Evolutionary conservation across 2,113 vertebrate genomes (phyloP).

Genomic region (Myocastor coypus): DNA sequence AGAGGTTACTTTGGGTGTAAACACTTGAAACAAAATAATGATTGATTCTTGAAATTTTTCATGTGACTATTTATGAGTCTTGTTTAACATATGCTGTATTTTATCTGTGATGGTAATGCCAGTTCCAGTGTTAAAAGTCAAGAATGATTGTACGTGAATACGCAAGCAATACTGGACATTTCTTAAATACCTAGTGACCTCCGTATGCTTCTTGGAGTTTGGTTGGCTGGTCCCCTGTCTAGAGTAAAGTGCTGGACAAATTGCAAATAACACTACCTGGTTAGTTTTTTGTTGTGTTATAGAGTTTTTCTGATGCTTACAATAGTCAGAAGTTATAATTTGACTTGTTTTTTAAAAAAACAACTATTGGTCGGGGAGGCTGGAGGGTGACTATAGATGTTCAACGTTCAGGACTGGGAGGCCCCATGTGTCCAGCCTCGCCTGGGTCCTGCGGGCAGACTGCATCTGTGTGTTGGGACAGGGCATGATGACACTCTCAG

Average conservation of each 20-base stretch:
- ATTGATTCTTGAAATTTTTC: not conserved
- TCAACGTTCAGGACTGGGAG: not conserved
- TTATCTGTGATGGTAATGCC: not conserved
- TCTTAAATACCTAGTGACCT: not conserved
- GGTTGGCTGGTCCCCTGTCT: not conserved
- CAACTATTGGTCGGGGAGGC: not conserved
- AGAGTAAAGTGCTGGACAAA: not conserved
- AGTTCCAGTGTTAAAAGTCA: not conserved
- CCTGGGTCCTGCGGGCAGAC: not conserved
- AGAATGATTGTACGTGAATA: not conserved
- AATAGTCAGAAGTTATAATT: not conserved
- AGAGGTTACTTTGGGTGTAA: not conserved
- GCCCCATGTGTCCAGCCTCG: not conserved
- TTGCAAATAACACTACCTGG: not conserved
- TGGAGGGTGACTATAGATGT: no score
- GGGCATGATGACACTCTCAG: not conserved
- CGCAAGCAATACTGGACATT: not conserved
- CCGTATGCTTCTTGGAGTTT: not conserved
- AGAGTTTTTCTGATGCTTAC: not conserved
- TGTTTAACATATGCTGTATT: not conserved
- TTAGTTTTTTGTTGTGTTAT: not conserved
- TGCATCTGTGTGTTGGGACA: not conserved
- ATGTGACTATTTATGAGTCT: not conserved
- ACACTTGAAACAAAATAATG: not conserved
- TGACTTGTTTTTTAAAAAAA: not conserved